phyloP scores from a whole-genome alignment of 2,113 vertebrate species.

The Ellobius talpinus region DNA sequence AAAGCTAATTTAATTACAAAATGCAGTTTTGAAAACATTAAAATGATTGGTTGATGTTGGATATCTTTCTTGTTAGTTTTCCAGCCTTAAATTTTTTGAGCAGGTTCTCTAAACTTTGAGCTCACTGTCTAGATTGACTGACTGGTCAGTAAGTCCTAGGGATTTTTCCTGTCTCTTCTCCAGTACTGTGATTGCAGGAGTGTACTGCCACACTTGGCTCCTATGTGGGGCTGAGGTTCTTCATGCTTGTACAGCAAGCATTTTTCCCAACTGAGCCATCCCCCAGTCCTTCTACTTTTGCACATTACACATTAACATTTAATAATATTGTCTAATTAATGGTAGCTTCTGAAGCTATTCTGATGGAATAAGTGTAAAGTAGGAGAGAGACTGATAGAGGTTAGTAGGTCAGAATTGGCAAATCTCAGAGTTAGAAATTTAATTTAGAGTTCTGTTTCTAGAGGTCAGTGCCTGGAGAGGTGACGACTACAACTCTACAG shows the following conservation, averaged over 20 bases:
- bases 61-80: neutral
- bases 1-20: conserved; percentile 23
- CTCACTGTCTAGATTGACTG: neutral
- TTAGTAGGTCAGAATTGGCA: neutral
- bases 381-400: neutral
- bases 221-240: neutral
- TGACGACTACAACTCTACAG: neutral
- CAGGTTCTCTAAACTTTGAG: neutral
- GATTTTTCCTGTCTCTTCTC: neutral
- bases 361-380: conserved; percentile 25
- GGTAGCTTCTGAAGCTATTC: conserved; percentile 23
- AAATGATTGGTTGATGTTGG: neutral
- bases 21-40: conserved; percentile 18
- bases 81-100: neutral
- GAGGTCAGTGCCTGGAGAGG: neutral
- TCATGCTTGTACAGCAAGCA: neutral
- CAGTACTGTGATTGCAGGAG: neutral
- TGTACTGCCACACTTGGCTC: neutral
- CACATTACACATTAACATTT: neutral
- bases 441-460: neutral
- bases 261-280: neutral
- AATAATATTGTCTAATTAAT: neutral
- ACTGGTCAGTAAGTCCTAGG: neutral
- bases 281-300: neutral
- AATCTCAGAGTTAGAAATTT: neutral